Evolutionary conservation across 1,140 invertebrate genomes (phyloP).

Genomic region (Octopus sinensis): DNA sequence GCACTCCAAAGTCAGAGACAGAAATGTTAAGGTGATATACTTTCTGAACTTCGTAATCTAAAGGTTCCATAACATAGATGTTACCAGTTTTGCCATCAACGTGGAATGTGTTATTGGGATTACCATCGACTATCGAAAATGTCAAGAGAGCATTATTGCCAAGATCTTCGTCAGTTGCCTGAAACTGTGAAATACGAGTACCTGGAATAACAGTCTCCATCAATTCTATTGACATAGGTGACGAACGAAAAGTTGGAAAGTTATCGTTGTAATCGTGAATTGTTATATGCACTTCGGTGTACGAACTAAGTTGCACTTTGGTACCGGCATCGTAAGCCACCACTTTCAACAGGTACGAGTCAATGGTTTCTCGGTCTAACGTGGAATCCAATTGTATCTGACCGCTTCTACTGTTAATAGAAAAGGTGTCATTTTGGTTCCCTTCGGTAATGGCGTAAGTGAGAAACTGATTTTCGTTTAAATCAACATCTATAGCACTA

Average conservation of each 20-base stretch:
- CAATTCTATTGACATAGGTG: slow-evolving; percentile 10
- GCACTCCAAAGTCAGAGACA: slow-evolving; percentile 68
- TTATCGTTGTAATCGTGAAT: slow-evolving; percentile 93
- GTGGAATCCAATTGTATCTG: slow-evolving; percentile 58
- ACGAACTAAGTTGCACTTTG: slow-evolving; percentile 62
- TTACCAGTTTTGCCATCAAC: slow-evolving; percentile 81
- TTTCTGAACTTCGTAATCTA: slow-evolving; percentile 83
- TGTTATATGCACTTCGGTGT: slow-evolving; percentile 69
- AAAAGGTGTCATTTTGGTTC: slow-evolving; percentile 67
- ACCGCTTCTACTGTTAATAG: slow-evolving; percentile 41
- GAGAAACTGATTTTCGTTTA: slow-evolving; percentile 69
- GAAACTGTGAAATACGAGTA: slow-evolving; percentile 38
- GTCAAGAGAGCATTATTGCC: slow-evolving; percentile 63
- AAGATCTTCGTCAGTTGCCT: slow-evolving; percentile 53
- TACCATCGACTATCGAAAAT: slow-evolving; percentile 89
- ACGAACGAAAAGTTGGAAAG: slow-evolving; percentile 63
- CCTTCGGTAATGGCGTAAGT: slow-evolving; percentile 67
- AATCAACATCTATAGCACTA: slow-evolving; percentile 71
- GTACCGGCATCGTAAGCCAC: slow-evolving; percentile 80
- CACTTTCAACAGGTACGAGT: slow-evolving; percentile 42
- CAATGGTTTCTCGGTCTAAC: slow-evolving; percentile 76
- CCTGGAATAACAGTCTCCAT: slow-evolving; percentile 34
- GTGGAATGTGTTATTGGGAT: slow-evolving; percentile 79
- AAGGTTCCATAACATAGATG: slow-evolving; percentile 73
- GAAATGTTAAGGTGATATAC: slow-evolving; percentile 86